Percentiles rank a stretch among this genome's conserved stretches.
These are phyloP conservation scores for Cosmopolites sordidus DNA, from an alignment of 2,888 invertebrate species.

Conservation along the genomic window DNA sequence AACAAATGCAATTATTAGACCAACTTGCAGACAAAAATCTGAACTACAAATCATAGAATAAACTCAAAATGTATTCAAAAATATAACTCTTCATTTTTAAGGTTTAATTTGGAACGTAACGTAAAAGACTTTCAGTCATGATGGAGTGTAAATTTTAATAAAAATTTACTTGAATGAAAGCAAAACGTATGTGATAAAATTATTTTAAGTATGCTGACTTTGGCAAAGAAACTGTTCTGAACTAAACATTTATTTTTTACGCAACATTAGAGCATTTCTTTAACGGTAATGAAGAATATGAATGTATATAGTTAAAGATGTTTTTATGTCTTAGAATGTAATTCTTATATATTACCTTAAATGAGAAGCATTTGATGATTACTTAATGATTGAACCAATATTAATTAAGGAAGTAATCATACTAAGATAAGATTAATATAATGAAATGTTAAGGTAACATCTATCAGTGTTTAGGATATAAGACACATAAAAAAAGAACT, in stretches of 20 bases:
- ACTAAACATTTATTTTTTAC: background rate
- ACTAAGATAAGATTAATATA: background rate
- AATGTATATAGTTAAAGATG: background rate
- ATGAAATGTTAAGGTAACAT: background rate
- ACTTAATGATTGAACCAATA: background rate
- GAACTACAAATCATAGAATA: too few relatives aligned
- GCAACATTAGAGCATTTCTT: background rate
- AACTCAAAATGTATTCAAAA: too few relatives aligned
- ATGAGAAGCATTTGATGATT: background rate
- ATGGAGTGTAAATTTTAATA: background rate
- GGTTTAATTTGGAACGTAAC: background rate
- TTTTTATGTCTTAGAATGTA: background rate
- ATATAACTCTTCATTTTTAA: background rate
- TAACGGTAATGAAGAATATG: background rate
- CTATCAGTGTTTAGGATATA: background rate
- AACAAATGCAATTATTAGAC: too few relatives aligned
- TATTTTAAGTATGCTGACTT: constrained; percentile 10
- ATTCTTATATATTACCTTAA: background rate
- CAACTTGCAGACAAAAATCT: too few relatives aligned
- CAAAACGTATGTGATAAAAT: constrained; percentile 11
- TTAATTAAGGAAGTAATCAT: background rate
- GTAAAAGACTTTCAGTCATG: background rate
- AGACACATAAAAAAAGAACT: background rate
- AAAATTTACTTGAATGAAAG: constrained; percentile 5
- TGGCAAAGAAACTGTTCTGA: background rate